Evolutionary conservation across 1,140 invertebrate genomes (phyloP).

Genomic region (Drosophila repleta): DNA sequence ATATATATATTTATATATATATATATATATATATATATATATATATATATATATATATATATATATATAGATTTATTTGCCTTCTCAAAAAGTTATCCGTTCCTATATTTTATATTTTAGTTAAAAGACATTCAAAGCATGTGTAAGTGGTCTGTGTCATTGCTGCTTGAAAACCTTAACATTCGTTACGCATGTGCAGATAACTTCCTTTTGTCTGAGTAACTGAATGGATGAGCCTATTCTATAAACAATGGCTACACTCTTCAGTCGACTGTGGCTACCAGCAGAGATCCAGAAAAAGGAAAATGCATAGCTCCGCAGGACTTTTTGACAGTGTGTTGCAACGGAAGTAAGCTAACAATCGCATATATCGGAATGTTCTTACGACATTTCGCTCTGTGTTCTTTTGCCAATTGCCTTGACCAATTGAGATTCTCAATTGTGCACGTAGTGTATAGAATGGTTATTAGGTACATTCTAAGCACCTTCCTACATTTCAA

Average conservation of each 20-base stretch:
- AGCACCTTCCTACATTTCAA: no score
- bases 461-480: no score
- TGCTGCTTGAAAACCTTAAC: conserved; percentile 45
- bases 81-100: no score
- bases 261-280: conserved; percentile 71
- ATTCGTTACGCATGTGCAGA: conserved; percentile 76
- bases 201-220: conserved; percentile 42
- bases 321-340: conserved; percentile 50
- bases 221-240: conserved; percentile 65
- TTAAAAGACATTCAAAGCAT: no score
- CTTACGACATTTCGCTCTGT: conserved; percentile 37
- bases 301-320: conserved; percentile 71
- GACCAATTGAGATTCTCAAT: conserved; percentile 42
- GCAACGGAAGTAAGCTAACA: conserved; percentile 55
- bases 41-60: no score
- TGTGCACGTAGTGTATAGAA: no score
- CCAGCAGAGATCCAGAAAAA: conserved; percentile 48
- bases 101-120: no score
- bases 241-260: conserved; percentile 61
- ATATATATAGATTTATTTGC: no score
- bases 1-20: no score
- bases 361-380: conserved; percentile 47
- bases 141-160: no score
- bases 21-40: no score
- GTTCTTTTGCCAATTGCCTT: conserved; percentile 51